These are phyloP conservation scores for Ophioderma brevispina DNA, from an alignment of 35 echinoderm and acorn worm genomes.

Conservation along the genomic window DNA sequence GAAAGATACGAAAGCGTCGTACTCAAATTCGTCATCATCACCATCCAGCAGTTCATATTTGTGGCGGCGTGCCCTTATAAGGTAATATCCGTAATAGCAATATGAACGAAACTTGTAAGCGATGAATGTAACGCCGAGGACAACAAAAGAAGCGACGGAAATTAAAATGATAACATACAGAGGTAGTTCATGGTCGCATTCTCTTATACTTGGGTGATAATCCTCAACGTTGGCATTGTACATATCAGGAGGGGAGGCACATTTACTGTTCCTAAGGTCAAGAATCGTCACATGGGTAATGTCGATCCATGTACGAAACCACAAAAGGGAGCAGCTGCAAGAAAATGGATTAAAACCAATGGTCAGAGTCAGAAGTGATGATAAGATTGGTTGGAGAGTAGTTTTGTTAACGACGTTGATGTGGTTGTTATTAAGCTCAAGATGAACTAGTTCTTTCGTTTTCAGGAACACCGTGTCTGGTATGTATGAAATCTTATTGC, in stretches of 20 bases:
- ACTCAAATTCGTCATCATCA: conserved; percentile 25
- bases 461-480: conserved; percentile 27
- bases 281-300: conserved; percentile 28
- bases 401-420: conserved; percentile 65
- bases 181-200: conserved; percentile 71
- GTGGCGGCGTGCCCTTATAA: conserved; percentile 35
- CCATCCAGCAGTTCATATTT: conserved; percentile 50
- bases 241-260: conserved; percentile 47
- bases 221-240: conserved; percentile 2
- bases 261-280: conserved; percentile 34
- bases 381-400: conserved; percentile 41
- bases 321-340: conserved; percentile 73
- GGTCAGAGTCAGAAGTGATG: conserved; percentile 41
- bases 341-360: conserved; percentile 64
- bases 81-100: conserved; percentile 39
- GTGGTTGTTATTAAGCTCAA: conserved; percentile 55
- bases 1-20: conserved; percentile 79
- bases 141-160: neutral
- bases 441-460: conserved; percentile 18
- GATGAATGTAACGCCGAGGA: conserved; percentile 11
- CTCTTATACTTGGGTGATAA: conserved; percentile 58
- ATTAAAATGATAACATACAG: conserved; percentile 37
- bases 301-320: conserved; percentile 81
- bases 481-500: conserved; percentile 51
- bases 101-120: conserved; percentile 44